Base-by-base conservation (phyloP, 2,797 vertebrate genomes). In the Rhinophrynus dorsalis region DNA sequence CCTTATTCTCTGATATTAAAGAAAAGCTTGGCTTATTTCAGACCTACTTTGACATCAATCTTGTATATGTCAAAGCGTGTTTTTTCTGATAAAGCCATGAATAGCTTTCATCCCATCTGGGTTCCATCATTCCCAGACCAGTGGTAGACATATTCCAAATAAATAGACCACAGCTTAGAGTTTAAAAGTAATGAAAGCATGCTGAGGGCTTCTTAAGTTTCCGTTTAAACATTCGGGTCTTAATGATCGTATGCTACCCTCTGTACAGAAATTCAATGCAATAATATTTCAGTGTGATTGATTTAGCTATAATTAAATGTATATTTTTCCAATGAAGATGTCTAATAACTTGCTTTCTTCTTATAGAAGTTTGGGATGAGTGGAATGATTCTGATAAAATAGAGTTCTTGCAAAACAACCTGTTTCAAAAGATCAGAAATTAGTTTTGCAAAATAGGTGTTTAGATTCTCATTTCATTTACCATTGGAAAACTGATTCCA, bases 1-100 rank as follows among this genome's bases (percentile, higher is more conserved):
- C 51, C 52, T 40, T 32, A 58, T 57, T 60, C 52, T 30, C 23
- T 24, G 52, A 57, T 64, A 64, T 72, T 72, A 64, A 29, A 72
- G 40, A 47, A 23, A 57, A 57, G 21, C 23, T 29, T 33, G 4
- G 40, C 38, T 33, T 40, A 37, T 40, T 58, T 58, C 29, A 40
- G 42, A 54, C 38, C 23, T 15, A 9, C 57, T 50, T 40, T 63
- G 40, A 56, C 50, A 38, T 42, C 51, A 55, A 30, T 56, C 23
- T 30, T 71, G 32, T 32, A 57, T 57, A 64, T 64, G 51, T 63
- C 59, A 56, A n/a, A 30, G 30, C 12, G 15, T 57, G 30, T 21
- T 57, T 27, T 70, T 26, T 55, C 9, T 57, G 59, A 64, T 57
- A 71, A 48, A 38, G 42, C 51, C 42, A 23, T 58, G 51, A 48